phyloP scores from a whole-genome alignment of 2,888 invertebrate genomes.

The Leptinotarsa rubiginosa region DNA sequence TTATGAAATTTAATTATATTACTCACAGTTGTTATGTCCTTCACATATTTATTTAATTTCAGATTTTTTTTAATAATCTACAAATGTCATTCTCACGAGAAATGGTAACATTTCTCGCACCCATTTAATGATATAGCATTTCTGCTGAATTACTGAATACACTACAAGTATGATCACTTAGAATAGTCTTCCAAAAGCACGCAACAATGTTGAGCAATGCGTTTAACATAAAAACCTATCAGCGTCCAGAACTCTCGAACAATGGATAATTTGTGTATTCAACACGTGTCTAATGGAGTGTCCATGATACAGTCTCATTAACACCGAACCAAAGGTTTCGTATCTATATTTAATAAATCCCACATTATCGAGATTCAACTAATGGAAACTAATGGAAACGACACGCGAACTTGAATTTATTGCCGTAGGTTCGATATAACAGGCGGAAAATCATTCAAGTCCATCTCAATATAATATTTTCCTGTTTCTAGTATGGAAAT shows the following conservation, averaged over 20 bases:
- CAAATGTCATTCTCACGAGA: too few species aligned
- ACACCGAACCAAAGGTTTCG: slow-evolving; percentile 18
- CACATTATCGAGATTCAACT: slow-evolving; percentile 18
- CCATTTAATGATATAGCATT: too few species aligned
- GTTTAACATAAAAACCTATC: slow-evolving; percentile 7
- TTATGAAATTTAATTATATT: too few species aligned
- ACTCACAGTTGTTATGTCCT: too few species aligned
- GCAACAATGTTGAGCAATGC: not conserved
- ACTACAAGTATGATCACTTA: not conserved
- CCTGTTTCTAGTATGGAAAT: not conserved
- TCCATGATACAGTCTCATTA: slow-evolving; percentile 10
- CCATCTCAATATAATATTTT: not conserved
- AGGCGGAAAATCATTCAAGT: slow-evolving; percentile 12
- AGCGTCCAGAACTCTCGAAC: not conserved
- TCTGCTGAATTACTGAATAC: too few species aligned
- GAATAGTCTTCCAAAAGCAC: not conserved
- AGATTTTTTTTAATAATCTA: not conserved
- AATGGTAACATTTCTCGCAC: too few species aligned
- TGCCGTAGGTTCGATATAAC: slow-evolving; percentile 7
- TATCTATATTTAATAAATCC: slow-evolving; percentile 15
- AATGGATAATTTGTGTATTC: slow-evolving; percentile 9
- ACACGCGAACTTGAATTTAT: slow-evolving; percentile 17
- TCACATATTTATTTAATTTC: not conserved
- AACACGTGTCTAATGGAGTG: slow-evolving; percentile 15
- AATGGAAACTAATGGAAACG: not conserved